Conservation (phyloP, 2,797 vertebrate species). For the Poeciliopsis presidionis region DNA sequence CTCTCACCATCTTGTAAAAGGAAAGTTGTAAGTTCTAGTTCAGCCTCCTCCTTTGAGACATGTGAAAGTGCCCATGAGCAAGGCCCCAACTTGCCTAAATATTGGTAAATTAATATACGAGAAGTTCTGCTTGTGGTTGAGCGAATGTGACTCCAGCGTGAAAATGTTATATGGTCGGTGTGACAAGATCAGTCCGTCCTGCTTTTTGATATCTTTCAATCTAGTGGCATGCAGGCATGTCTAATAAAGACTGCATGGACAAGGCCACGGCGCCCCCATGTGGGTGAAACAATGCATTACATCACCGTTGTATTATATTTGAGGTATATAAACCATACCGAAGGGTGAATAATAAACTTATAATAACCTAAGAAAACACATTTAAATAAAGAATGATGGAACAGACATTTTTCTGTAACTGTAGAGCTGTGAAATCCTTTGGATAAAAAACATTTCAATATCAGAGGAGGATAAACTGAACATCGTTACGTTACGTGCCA, state of each 20-base stretch:
- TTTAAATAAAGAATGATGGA: not conserved
- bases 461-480: not conserved
- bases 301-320: not conserved
- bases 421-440: not conserved
- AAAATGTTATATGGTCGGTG: not conserved
- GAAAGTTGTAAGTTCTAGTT: not conserved
- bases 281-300: constrained; percentile 28
- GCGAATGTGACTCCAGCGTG: not conserved
- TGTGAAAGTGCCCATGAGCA: not conserved
- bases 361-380: not conserved
- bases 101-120: not conserved
- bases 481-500: not conserved
- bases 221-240: not conserved
- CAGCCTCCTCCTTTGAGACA: not conserved
- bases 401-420: not conserved
- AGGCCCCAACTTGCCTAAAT: not conserved
- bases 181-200: not conserved
- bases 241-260: not conserved
- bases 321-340: not conserved
- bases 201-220: not conserved
- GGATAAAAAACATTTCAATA: not conserved
- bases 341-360: not conserved
- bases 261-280: constrained; percentile 54
- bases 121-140: not conserved
- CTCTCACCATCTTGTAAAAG: not conserved